Base-by-base conservation (phyloP, 1,140 invertebrate species). In the Diploscapter pachys region DNA sequence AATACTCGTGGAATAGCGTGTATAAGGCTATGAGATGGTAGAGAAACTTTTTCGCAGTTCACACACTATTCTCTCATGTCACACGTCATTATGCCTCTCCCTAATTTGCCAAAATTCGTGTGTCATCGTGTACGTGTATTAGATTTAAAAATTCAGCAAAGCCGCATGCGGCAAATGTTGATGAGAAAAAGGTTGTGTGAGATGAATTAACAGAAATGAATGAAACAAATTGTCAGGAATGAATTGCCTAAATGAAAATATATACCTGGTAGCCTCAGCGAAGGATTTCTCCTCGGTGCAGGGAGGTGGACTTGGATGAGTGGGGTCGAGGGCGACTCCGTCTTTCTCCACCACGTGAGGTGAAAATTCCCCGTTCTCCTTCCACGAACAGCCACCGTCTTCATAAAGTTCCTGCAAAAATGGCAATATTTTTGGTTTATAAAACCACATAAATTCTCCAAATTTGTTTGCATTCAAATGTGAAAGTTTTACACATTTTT, bases 351-450 rank as follows among this genome's bases (percentile, higher is more conserved):
- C 31, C 5, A 64, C 63, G 8, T 50, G 5, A 5, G 63, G 63
- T 50, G 51, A 67, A 31, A 31, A 72, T 2, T 71, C 71, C 6
- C 56, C 54, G 51, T 72, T 72, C 62, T 71, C 71, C 62, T 72
- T 72, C 71, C 71, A 72, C 4, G 71, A 64, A n/a, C 56, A 11
- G 50, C 31, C 62, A 5, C 71, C 71, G 51, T 69, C 61, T 11
- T n/a, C 61, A 53, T 72, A 72, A 49, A 62, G 50, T 55, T 72
- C 71, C 66, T 68, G 31, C 31, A 31, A 6, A 61, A 68, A 73
- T 13, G 31, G n/a, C 2, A 2, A 9, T 66, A 9, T 70, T 65
- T 65, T 66, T 65, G 54, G 59, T 63, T 71, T 1, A 72, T 70
- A 67, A 2, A 11, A 66, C 1, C 8, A 57, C 67, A 31, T 31